phyloP scores from a whole-genome alignment of 2,113 vertebrate species.

The Siphamia tubifer region DNA sequence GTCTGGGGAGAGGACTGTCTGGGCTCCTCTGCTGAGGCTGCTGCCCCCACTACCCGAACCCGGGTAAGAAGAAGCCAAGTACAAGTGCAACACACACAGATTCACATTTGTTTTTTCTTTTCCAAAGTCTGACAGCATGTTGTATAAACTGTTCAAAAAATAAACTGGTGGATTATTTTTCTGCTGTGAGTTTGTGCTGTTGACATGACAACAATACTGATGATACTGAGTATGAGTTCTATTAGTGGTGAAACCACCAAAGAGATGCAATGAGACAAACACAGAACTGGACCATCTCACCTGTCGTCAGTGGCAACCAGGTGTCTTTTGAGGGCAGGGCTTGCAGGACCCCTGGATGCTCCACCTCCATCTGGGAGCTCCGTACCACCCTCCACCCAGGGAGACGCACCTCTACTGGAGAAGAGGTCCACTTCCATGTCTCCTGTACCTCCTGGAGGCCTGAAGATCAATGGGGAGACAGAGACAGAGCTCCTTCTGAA shows the following conservation, averaged over 20 bases:
- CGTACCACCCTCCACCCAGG: background rate
- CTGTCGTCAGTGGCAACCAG: constrained; percentile 3
- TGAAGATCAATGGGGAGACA: background rate
- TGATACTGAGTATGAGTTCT: background rate
- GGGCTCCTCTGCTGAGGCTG: too few relatives aligned
- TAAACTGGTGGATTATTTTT: too few relatives aligned
- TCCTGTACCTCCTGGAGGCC: background rate
- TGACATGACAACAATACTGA: too few relatives aligned
- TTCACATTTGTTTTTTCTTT: too few relatives aligned
- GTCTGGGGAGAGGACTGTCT: too few relatives aligned
- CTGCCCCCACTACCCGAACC: too few relatives aligned
- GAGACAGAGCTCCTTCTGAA: background rate
- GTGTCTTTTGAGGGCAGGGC: background rate
- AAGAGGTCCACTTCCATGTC: constrained; percentile 35
- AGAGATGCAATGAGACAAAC: background rate
- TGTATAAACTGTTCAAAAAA: too few relatives aligned
- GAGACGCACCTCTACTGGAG: background rate
- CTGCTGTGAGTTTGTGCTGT: too few relatives aligned
- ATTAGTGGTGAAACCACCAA: too few relatives aligned
- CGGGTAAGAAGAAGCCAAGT: too few relatives aligned
- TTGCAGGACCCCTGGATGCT: background rate
- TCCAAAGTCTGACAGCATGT: too few relatives aligned
- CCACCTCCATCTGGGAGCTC: background rate
- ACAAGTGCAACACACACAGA: too few relatives aligned
- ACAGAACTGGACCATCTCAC: background rate